Evolutionary conservation across 2,797 vertebrate genomes (phyloP).

Genomic region (Emydoidea blandingii): DNA sequence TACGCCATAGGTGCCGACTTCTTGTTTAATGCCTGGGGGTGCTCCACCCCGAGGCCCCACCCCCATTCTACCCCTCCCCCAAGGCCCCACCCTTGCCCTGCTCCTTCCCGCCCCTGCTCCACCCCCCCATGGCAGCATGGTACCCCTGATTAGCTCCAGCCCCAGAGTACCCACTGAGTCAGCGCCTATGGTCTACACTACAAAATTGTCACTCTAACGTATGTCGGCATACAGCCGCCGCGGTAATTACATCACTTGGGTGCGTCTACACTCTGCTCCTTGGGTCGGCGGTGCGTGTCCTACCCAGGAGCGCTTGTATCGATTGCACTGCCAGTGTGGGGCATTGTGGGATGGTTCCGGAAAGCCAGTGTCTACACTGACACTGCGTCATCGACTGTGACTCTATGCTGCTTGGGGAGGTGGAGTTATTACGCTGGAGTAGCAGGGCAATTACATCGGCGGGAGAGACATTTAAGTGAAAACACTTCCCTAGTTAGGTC

Average conservation of each 20-base stretch:
- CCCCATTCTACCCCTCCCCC: neutral
- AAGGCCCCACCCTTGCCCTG: neutral
- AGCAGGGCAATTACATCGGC: neutral
- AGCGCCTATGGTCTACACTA: neutral
- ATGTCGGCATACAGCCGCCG: neutral
- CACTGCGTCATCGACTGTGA: accelerated
- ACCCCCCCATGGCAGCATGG: too few relatives aligned
- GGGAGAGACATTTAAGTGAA: too few relatives aligned
- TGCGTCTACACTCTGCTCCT: neutral
- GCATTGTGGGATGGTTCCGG: too few relatives aligned
- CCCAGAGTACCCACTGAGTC: too few relatives aligned
- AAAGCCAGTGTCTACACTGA: neutral
- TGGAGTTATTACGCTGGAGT: neutral
- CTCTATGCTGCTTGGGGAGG: neutral
- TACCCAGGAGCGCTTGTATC: neutral
- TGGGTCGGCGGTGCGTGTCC: too few relatives aligned
- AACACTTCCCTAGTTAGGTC: too few relatives aligned
- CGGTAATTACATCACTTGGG: accelerated
- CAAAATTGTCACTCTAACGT: neutral
- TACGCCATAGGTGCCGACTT: neutral
- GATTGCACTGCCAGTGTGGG: neutral
- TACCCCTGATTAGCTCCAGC: too few relatives aligned
- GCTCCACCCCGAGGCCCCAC: too few relatives aligned
- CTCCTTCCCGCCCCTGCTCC: too few relatives aligned
- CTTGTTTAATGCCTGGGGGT: too few relatives aligned